A percentile compares a stretch with the other conserved stretches of the same genome.
phyloP scores from a whole-genome alignment of 2,113 vertebrate species.

The Condylura cristata region DNA sequence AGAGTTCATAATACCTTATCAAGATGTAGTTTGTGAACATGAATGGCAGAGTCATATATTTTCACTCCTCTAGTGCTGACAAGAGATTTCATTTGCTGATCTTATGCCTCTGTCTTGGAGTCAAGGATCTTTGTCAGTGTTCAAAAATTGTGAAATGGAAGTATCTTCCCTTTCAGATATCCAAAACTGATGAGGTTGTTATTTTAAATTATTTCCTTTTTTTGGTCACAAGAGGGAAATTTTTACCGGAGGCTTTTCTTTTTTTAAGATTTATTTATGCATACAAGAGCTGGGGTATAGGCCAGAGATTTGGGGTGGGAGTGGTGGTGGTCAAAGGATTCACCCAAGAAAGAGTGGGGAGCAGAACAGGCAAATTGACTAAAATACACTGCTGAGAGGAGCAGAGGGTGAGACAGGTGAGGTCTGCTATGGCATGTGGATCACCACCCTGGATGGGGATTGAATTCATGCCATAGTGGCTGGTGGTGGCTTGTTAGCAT shows the following conservation, averaged over 20 bases:
- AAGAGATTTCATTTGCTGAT: conserved; percentile 48
- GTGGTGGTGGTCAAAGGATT: no score
- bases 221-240: not conserved
- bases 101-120: not conserved
- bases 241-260: conserved; percentile 24
- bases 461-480: no score
- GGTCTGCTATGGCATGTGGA: no score
- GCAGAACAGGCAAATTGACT: no score
- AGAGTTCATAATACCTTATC: not conserved
- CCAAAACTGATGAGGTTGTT: not conserved
- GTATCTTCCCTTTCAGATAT: not conserved
- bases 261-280: no score
- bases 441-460: no score
- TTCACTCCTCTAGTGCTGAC: not conserved
- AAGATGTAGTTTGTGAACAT: not conserved
- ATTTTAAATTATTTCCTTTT: conserved; percentile 17
- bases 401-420: no score
- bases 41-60: not conserved
- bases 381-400: no score
- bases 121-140: not conserved
- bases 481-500: no score
- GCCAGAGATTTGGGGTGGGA: no score
- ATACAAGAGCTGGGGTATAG: no score
- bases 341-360: no score
- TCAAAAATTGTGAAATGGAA: not conserved